A percentile compares a stretch with the other conserved stretches of the same genome.
Conservation (phyloP, 2,888 invertebrate genomes). For the Drosophila cognata region DNA sequence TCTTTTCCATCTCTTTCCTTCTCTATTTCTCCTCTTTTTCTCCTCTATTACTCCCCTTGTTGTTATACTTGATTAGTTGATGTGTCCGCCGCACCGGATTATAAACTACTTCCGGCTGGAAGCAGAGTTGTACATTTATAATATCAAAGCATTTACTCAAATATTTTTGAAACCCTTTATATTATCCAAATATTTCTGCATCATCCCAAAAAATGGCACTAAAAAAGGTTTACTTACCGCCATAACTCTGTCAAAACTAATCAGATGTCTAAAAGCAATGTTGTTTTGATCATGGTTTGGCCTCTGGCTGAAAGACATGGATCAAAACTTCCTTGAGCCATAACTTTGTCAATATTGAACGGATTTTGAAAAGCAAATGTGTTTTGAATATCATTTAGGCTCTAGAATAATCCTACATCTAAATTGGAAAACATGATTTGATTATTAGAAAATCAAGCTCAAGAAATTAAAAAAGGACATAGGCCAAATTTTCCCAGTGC, state of each 20-base stretch:
- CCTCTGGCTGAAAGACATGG: background rate
- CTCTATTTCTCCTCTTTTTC: background rate
- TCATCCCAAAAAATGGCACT: background rate
- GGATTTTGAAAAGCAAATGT: background rate
- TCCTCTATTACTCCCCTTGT: slow-evolving; percentile 4
- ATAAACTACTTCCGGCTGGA: background rate
- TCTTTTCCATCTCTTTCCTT: background rate
- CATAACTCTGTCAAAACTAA: background rate
- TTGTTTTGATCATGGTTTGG: background rate
- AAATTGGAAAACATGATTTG: background rate
- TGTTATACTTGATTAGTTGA: slow-evolving; percentile 47
- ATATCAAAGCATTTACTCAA: background rate
- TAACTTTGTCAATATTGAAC: background rate
- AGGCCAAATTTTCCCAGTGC: too few species aligned
- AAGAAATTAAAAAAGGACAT: too few species aligned
- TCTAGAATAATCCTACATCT: background rate
- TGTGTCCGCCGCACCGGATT: slow-evolving; percentile 43
- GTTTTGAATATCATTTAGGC: background rate
- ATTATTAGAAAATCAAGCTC: background rate
- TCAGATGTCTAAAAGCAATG: background rate
- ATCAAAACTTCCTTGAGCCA: background rate
- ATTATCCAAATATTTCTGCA: too few species aligned
- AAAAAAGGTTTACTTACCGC: background rate
- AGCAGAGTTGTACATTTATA: background rate
- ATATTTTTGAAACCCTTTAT: background rate